Percentiles rank a stretch among this genome's conserved stretches.
Evolutionary conservation across 1,140 invertebrate species (phyloP).

Genomic region (Lepeophtheirus salmonis): DNA sequence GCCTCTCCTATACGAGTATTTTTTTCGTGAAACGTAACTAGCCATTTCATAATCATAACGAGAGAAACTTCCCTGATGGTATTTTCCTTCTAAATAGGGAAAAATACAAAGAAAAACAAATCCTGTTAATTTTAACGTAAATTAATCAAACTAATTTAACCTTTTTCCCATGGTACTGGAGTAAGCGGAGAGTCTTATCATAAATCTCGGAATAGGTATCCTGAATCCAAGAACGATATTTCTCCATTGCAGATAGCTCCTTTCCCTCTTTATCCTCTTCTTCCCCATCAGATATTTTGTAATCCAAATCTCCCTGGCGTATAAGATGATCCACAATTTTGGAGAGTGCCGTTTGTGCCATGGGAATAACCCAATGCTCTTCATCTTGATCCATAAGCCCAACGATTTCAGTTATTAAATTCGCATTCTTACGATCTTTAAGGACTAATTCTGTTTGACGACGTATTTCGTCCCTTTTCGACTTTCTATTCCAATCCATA

Average conservation of each 20-base stretch:
- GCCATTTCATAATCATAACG: neutral
- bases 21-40: neutral
- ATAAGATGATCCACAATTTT: neutral
- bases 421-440: neutral
- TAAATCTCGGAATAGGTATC: neutral
- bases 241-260: neutral
- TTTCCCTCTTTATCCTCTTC: neutral
- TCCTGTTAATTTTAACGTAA: too few relatives aligned
- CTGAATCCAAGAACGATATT: neutral
- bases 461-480: neutral
- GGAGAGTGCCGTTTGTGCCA: neutral
- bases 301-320: neutral
- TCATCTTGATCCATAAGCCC: neutral
- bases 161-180: neutral
- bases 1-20: neutral
- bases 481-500: neutral
- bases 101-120: neutral
- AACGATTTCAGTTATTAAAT: neutral
- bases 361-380: neutral
- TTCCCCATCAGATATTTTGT: neutral
- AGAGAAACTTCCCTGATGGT: neutral
- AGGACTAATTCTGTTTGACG: neutral
- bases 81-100: neutral
- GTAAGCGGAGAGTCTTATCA: neutral
- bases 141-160: too few relatives aligned